Evolutionary conservation across 37 sponge, comb jelly and placozoan species (phyloP), one percentile per base, ranked within the genome.

Genomic region (Haliclona indistincta): DNA sequence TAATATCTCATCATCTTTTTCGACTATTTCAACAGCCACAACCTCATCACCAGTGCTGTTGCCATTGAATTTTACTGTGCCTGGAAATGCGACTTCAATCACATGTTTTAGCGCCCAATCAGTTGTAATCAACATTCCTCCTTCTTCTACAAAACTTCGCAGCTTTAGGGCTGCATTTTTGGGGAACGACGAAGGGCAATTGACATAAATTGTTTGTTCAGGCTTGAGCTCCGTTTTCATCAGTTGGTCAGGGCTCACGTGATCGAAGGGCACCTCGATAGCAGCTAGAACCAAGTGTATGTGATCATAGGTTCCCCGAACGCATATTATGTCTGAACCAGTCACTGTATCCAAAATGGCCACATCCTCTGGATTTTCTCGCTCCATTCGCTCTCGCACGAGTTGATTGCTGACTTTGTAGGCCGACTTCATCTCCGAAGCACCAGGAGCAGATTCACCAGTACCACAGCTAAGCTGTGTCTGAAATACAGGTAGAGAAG

Each of bases 71-170:
- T 52, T 51, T 10, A 90, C 78, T 1, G 82, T 84, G 25, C 67
- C 55, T 1, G 91, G 91, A 51, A 90, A 90, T 38, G 78, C 91
- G 38, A 72, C 78, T 55, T 90, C 91, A 7, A 90, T 17, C 28
- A 90, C 91, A 44, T 90, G 32, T n/a, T 77, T 64, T 23, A 90
- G 78, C 8, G 91, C 91, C 91, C 86, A 90, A 73, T 90, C 91
- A 1, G 91, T 90, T 20, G 91, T 90, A 70, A 90, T 90, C 51
- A 89, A 56, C 68, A 81, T 86, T 3, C 86, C 85, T 1, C 91
- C 91, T 26, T 45, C 77, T 32, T 70, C 56, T 15, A 90, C 91
- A 77, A 90, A 90, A 38, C 35, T 68, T 61, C 47, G 60, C 47
- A 90, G 64, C 54, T 70, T 85, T 39, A 23, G 37, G 2, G 91